These are phyloP conservation scores for Spongilla lacustris DNA, from an alignment of 37 sponge, comb jelly and placozoan genomes.

Conservation along the genomic window DNA sequence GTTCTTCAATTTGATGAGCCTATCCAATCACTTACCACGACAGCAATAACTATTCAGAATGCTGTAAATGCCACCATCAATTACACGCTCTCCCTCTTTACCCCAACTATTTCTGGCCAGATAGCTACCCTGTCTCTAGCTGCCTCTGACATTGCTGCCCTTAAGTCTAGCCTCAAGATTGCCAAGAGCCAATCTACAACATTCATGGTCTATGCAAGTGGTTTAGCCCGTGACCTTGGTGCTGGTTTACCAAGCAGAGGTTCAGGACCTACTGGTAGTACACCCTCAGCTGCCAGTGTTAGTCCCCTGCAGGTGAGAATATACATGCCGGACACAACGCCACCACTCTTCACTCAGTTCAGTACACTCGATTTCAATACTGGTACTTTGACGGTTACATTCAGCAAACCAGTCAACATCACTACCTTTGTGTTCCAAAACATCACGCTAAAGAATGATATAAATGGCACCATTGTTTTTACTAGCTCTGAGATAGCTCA, in stretches of 20 bases:
- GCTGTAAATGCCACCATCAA: slow-evolving; percentile 41
- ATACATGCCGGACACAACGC: slow-evolving; percentile 58
- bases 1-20: slow-evolving; percentile 84
- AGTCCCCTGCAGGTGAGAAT: slow-evolving; percentile 40
- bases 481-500: neutral
- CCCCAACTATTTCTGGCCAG: slow-evolving; percentile 33
- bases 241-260: slow-evolving; percentile 13
- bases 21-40: slow-evolving; percentile 42
- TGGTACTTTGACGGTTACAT: slow-evolving; percentile 68
- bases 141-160: slow-evolving; percentile 46
- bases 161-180: slow-evolving; percentile 65
- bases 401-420: slow-evolving; percentile 74
- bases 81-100: slow-evolving; percentile 46
- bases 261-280: slow-evolving; percentile 15
- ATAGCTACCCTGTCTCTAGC: slow-evolving; percentile 38
- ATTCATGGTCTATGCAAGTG: slow-evolving; percentile 60
- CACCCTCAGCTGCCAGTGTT: slow-evolving; percentile 11
- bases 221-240: slow-evolving; percentile 63
- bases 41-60: slow-evolving; percentile 76
- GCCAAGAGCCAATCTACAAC: slow-evolving; percentile 43
- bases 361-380: slow-evolving; percentile 71
- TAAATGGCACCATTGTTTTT: slow-evolving; percentile 11
- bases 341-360: slow-evolving; percentile 60
- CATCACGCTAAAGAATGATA: slow-evolving; percentile 42
- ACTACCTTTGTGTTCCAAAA: slow-evolving; percentile 51